Base-by-base conservation (phyloP, 2,113 vertebrate genomes). In the Ranitomeya imitator region DNA sequence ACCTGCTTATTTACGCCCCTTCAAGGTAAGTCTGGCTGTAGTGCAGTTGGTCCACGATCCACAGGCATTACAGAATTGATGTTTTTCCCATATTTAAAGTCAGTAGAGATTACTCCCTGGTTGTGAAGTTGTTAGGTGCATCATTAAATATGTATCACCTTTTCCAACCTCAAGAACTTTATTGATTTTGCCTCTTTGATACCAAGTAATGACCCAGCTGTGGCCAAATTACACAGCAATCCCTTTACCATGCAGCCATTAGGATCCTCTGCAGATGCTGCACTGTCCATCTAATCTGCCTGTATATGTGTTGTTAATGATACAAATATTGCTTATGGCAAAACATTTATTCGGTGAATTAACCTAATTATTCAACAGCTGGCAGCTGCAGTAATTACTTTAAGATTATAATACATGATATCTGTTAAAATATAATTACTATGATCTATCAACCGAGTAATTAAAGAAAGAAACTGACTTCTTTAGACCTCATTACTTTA, bases 401-500 rank as follows among this genome's bases (percentile, higher is more conserved):
- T 90, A 91, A 91, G 89, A 92, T 92, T 91, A 91, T 92, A 91
- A 91, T 90, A 92, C 74, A 90, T 90, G 21, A 92, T 93, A 89
- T 90, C 92, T 93, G 89, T 87, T 90, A 89, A 90, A 93, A 89
- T 88, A 90, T 93, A 93, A 94, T 94, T 93, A 93, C 87, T 92
- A 89, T 93, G 91, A 94, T 93, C 90, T 93, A 91, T 92, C 92
- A 93, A 92, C 91, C 91, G 91, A 80, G 88, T 94, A 93, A 93
- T 93, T 93, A 93, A 92, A 93, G 93, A 91, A 93, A 91, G 87
- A 90, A 89, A 89, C 63, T 89, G 74, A 89, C 90, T 93, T 93
- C 93, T 90, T 88, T 90, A 91, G 85, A 91, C 85, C 86, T 93
- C 90, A 91, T 93, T 93, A 92, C 84, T 51, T 89, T 90, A 92